Conservation (phyloP, 2,113 vertebrate genomes). For the Danionella cerebrum region DNA sequence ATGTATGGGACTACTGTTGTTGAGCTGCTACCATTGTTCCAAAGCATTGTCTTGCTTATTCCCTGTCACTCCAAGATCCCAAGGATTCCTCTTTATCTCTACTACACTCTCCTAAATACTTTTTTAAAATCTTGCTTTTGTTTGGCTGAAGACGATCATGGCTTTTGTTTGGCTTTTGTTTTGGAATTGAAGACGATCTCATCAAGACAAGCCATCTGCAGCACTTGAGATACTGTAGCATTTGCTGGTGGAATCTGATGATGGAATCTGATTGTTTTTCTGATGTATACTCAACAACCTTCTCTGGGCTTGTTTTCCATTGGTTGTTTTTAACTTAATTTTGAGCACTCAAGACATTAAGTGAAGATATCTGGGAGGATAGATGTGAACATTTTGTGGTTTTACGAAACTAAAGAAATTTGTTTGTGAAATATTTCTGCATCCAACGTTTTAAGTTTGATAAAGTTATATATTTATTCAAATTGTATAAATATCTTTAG, state of each 20-base stretch:
- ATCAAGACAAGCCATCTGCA: conserved; percentile 86
- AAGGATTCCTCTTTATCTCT: conserved; percentile 41
- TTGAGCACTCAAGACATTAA: background rate
- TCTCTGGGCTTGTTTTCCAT: background rate
- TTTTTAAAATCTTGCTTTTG: conserved; percentile 56
- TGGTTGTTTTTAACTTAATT: background rate
- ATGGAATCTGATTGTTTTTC: conserved; percentile 49
- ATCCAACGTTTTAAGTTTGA: too few species aligned
- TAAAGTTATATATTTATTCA: too few species aligned
- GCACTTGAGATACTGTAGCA: conserved; percentile 59
- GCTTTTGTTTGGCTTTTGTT: conserved; percentile 80
- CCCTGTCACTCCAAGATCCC: background rate
- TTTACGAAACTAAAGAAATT: background rate
- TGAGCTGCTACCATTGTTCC: conserved; percentile 36
- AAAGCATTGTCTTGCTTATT: conserved; percentile 32
- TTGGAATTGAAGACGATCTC: conserved; percentile 88
- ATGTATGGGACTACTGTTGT: conserved; percentile 31
- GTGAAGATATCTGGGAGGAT: background rate
- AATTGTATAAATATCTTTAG: too few species aligned
- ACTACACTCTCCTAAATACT: conserved; percentile 39
- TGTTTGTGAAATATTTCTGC: too few species aligned
- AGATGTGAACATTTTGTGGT: background rate
- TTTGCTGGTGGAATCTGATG: conserved; percentile 67
- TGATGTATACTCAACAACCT: conserved; percentile 27
- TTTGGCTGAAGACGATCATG: too few species aligned